Conservation (phyloP, 2,113 vertebrate species). For the Thermophis baileyi region DNA sequence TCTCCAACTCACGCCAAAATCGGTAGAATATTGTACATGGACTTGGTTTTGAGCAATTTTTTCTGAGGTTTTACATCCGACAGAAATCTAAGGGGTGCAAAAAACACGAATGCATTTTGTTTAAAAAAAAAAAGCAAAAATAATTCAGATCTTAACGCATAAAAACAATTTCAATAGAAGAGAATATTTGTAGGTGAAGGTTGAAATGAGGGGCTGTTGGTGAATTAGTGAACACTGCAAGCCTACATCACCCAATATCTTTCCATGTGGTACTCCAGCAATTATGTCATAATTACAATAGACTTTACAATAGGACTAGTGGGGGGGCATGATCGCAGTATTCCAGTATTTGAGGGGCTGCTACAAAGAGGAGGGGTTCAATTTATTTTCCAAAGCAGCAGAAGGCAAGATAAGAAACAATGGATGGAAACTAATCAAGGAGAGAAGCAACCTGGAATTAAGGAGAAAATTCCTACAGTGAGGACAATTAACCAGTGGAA, state of each 20-base stretch:
- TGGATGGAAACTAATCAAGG: too few species aligned
- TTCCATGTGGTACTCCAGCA: not conserved
- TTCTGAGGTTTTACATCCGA: slow-evolving; percentile 86
- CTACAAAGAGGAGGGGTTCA: too few species aligned
- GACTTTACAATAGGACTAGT: not conserved
- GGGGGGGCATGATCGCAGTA: too few species aligned
- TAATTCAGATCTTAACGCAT: not conserved
- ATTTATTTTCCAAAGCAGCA: too few species aligned
- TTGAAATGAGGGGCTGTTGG: too few species aligned
- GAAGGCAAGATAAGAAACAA: too few species aligned
- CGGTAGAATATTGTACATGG: slow-evolving; percentile 91
- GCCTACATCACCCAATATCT: not conserved
- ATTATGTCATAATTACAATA: not conserved
- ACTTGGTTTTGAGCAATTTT: slow-evolving; percentile 88
- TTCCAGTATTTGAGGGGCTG: too few species aligned
- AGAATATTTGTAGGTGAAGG: not conserved
- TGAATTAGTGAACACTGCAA: not conserved
- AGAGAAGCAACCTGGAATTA: too few species aligned
- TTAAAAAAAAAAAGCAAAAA: not conserved
- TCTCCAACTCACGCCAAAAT: slow-evolving; percentile 95
- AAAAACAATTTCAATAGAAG: not conserved
- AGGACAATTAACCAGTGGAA: too few species aligned
- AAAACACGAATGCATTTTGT: not conserved
- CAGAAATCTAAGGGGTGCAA: slow-evolving; percentile 78
- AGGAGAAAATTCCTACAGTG: too few species aligned